Percentiles rank a stretch among this genome's conserved stretches.
Conservation (phyloP, 2,888 invertebrate genomes). For the Pseudococcus longispinus region DNA sequence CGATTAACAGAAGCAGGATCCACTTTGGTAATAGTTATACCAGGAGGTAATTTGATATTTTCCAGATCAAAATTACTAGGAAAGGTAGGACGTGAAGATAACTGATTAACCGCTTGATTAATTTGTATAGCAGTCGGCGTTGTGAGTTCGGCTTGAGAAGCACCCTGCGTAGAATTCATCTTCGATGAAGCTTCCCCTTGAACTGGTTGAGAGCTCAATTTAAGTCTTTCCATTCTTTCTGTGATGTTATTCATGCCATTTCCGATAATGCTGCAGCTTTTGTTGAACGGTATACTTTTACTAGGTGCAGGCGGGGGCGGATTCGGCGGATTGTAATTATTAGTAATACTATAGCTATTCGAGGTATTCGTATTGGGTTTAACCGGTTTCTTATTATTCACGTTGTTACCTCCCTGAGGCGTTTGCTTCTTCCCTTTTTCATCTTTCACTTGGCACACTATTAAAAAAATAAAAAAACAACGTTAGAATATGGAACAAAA, state of each 20-base stretch:
- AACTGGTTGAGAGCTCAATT: slow-evolving; percentile 42
- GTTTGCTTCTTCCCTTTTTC: slow-evolving; percentile 31
- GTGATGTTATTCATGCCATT: slow-evolving; percentile 49
- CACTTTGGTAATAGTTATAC: slow-evolving; percentile 72
- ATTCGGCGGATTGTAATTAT: neutral
- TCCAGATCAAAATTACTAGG: slow-evolving; percentile 63
- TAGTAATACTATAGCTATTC: neutral
- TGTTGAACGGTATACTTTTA: slow-evolving; percentile 16
- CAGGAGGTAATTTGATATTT: slow-evolving; percentile 75
- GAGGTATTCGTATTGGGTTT: neutral
- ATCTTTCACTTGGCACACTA: slow-evolving; percentile 50
- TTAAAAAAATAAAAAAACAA: neutral
- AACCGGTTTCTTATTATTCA: neutral
- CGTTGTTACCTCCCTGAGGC: neutral
- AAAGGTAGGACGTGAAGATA: slow-evolving; percentile 59
- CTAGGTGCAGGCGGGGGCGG: neutral
- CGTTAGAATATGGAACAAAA: neutral
- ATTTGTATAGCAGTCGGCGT: slow-evolving; percentile 61
- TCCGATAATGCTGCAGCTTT: slow-evolving; percentile 36
- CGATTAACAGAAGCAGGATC: slow-evolving; percentile 60
- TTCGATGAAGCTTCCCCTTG: neutral
- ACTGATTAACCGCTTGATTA: slow-evolving; percentile 60
- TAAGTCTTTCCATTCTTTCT: slow-evolving; percentile 51
- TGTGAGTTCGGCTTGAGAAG: slow-evolving; percentile 58
- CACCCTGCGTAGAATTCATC: neutral